Conservation (phyloP, 2,888 invertebrate species). For the Mesoligia furuncula region DNA sequence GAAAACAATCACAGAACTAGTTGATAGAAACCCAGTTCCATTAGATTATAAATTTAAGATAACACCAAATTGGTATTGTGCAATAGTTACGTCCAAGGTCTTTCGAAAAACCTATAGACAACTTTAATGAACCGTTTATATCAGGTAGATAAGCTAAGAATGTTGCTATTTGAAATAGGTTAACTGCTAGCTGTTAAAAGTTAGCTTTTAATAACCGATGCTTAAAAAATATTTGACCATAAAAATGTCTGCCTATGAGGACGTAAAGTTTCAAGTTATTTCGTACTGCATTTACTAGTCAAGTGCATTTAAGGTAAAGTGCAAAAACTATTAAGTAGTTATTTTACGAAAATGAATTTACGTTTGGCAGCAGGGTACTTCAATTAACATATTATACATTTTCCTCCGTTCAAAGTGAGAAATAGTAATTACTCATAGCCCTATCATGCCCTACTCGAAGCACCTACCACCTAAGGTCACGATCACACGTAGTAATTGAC, state of each 20-base stretch:
- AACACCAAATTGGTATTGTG: constrained; percentile 48
- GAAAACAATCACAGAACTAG: constrained; percentile 49
- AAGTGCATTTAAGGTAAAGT: not conserved
- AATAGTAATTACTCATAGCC: constrained; percentile 19
- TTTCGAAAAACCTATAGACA: constrained; percentile 32
- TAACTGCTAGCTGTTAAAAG: not conserved
- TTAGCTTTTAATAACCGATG: constrained; percentile 2
- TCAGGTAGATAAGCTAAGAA: constrained; percentile 15
- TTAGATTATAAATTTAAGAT: constrained; percentile 51
- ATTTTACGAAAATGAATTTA: not conserved
- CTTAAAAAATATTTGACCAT: constrained; percentile 4
- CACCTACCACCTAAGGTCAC: constrained; percentile 53
- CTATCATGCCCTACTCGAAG: constrained; percentile 26
- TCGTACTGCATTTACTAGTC: not conserved
- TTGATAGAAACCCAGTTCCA: constrained; percentile 45
- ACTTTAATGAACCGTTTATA: constrained; percentile 18
- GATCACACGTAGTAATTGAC: constrained; percentile 60
- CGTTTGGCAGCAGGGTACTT: not conserved
- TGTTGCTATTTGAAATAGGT: constrained; percentile 26
- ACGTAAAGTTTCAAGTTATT: not conserved
- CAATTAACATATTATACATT: not conserved
- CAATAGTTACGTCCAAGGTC: constrained; percentile 48
- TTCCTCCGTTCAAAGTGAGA: constrained; percentile 13
- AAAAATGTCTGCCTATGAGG: not conserved
- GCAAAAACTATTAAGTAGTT: not conserved